phyloP scores from a whole-genome alignment of 2,113 vertebrate species.

The Patagioenas fasciata region DNA sequence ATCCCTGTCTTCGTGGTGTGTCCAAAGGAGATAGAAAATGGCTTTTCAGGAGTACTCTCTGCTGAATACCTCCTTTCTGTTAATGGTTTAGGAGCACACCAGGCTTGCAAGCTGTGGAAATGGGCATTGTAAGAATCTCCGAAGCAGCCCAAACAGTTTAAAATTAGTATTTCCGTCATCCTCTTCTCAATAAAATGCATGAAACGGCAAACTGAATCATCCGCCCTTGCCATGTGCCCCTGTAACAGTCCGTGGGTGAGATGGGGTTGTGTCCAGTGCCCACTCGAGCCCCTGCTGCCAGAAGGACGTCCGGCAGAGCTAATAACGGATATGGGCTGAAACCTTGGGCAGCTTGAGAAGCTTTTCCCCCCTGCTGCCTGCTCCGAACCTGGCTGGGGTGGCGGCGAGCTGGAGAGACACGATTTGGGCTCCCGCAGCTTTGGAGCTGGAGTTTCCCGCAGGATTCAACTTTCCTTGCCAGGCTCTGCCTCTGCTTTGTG shows the following conservation, averaged over 20 bases:
- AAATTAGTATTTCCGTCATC: neutral
- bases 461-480: neutral
- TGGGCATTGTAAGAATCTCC: neutral
- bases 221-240: neutral
- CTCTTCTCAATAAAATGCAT: neutral
- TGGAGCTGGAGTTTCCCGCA: neutral
- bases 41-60: constrained; percentile 88
- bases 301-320: neutral
- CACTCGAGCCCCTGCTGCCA: rapidly evolving
- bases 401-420: neutral
- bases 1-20: constrained; percentile 82
- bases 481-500: neutral
- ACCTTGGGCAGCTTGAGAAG: neutral
- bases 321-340: neutral
- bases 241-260: neutral
- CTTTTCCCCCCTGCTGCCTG: neutral
- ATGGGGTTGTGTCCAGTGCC: neutral
- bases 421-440: neutral
- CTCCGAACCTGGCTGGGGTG: rapidly evolving
- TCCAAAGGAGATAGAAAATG: constrained; percentile 87
- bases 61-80: constrained; percentile 85
- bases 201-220: neutral
- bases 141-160: neutral
- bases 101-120: constrained; percentile 69
- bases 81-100: constrained; percentile 77